These are phyloP conservation scores for Campylomormyrus tamandua DNA, from an alignment of 2,113 vertebrate genomes.

Conservation along the genomic window DNA sequence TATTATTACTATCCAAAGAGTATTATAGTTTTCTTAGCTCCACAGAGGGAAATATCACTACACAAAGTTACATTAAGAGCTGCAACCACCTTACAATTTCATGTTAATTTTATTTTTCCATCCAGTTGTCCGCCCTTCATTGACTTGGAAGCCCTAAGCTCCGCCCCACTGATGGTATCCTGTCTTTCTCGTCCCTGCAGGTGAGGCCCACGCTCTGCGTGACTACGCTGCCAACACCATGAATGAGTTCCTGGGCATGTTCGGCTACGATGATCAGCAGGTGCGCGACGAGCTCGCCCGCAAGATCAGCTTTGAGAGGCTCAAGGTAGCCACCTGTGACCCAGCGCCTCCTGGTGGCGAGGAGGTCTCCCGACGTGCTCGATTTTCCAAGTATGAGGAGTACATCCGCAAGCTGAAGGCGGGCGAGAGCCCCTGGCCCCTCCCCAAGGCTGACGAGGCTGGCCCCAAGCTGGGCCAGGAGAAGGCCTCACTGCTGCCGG, in stretches of 20 bases:
- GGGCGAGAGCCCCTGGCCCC: conserved; percentile 84
- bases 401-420: conserved; percentile 96
- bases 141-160: not conserved
- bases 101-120: not conserved
- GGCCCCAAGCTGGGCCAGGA: conserved; percentile 67
- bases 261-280: conserved; percentile 92
- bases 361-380: conserved; percentile 76
- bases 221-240: conserved; percentile 96
- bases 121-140: not conserved
- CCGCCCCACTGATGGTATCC: not conserved
- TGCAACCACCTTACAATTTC: not conserved
- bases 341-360: conserved; percentile 66
- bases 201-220: conserved; percentile 80
- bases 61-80: not conserved
- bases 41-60: not conserved
- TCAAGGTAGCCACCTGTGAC: conserved; percentile 82
- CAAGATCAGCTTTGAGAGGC: conserved; percentile 93
- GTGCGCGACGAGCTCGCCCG: conserved; percentile 86
- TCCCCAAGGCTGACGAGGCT: conserved; percentile 74
- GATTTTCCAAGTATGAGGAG: conserved; percentile 97
- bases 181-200: conserved; percentile 48
- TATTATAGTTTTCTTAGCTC: not conserved
- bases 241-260: conserved; percentile 97
- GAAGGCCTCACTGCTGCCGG: conserved; percentile 64
- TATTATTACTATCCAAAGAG: not conserved